A percentile compares a stretch with the other conserved stretches of the same genome.
phyloP scores from a whole-genome alignment of 2,888 invertebrate species.

The Sussaba pulchella region DNA sequence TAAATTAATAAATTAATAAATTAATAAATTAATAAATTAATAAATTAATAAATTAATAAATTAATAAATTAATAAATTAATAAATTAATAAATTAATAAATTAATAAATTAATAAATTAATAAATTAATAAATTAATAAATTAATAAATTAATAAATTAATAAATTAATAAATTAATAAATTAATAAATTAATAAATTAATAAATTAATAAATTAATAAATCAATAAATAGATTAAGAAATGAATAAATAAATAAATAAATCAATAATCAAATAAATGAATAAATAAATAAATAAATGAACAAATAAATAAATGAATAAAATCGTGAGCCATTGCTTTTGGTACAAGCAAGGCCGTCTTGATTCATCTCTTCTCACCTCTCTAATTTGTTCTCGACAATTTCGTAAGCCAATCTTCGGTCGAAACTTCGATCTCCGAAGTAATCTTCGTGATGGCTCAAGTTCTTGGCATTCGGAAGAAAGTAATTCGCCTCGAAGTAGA shows the following conservation, averaged over 20 bases:
- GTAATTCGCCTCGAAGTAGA: constrained; percentile 91
- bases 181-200: background rate
- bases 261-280: too few species aligned
- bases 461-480: constrained; percentile 86
- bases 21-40: constrained; percentile 66
- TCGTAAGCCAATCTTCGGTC: constrained; percentile 86
- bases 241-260: background rate
- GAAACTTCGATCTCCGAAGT: constrained; percentile 82
- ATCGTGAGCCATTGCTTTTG: too few species aligned
- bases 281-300: too few species aligned
- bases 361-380: constrained; percentile 86
- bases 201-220: too few species aligned
- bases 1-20: too few species aligned
- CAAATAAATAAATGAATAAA: constrained; percentile 65
- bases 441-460: constrained; percentile 71
- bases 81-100: background rate
- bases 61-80: constrained; percentile 70
- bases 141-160: background rate
- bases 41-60: too few species aligned
- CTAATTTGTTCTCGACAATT: constrained; percentile 85
- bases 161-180: too few species aligned
- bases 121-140: too few species aligned
- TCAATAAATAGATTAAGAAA: too few species aligned
- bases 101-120: too few species aligned
- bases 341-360: too few species aligned